phyloP scores from a whole-genome alignment of 2,888 invertebrate species.

The Halictus quadricinctus region DNA sequence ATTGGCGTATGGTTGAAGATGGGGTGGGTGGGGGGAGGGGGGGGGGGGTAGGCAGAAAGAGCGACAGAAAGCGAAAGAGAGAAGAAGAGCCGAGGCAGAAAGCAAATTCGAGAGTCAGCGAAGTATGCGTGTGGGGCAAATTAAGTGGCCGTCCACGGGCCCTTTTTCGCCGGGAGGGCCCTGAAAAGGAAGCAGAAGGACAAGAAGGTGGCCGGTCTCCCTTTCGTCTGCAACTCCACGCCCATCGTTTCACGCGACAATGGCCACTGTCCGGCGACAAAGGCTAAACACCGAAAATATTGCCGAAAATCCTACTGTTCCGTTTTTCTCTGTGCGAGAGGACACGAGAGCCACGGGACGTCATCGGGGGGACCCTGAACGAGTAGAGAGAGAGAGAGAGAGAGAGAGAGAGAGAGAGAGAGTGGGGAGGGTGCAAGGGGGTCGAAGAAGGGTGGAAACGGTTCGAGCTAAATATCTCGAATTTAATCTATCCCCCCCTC shows the following conservation, averaged over 20 bases:
- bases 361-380: neutral
- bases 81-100: neutral
- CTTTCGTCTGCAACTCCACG: slow-evolving; percentile 55
- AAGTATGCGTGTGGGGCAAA: slow-evolving; percentile 27
- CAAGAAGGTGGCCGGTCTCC: slow-evolving; percentile 58
- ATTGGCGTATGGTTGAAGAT: neutral
- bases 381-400: neutral
- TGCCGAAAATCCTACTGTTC: slow-evolving; percentile 76
- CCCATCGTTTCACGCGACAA: slow-evolving; percentile 65
- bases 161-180: slow-evolving; percentile 36
- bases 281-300: slow-evolving; percentile 81
- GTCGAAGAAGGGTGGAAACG: slow-evolving; percentile 17
- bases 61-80: neutral
- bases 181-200: slow-evolving; percentile 24
- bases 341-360: neutral
- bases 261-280: slow-evolving; percentile 67
- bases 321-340: neutral
- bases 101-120: slow-evolving; percentile 39
- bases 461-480: slow-evolving; percentile 73
- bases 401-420: neutral
- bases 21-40: neutral
- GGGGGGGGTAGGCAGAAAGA: neutral
- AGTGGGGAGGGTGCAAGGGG: neutral
- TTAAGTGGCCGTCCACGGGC: slow-evolving; percentile 39
- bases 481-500: slow-evolving; percentile 74